These are phyloP conservation scores for Irena cyanogastra DNA, from an alignment of 2,113 vertebrate genomes.

Conservation along the genomic window DNA sequence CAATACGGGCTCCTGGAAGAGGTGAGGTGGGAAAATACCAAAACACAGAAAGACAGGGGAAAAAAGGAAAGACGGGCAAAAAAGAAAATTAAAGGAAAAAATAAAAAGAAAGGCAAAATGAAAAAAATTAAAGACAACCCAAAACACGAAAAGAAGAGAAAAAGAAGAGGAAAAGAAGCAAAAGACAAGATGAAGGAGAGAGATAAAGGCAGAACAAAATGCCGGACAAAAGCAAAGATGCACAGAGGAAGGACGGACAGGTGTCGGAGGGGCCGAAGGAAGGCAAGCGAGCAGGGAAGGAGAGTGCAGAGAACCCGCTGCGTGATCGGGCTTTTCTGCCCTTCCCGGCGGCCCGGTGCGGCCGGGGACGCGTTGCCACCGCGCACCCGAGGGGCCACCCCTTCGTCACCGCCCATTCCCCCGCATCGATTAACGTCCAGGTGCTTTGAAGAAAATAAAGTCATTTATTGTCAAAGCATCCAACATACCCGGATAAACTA, in stretches of 20 bases:
- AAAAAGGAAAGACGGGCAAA: no score
- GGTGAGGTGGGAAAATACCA: neutral
- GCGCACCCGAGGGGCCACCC: neutral
- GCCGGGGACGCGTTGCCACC: no score
- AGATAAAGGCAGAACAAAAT: neutral
- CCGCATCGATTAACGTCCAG: conserved; percentile 26
- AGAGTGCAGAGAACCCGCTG: neutral
- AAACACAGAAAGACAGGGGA: no score
- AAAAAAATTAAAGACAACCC: neutral
- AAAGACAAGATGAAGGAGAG: neutral
- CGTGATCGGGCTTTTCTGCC: no score
- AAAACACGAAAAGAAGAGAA: neutral
- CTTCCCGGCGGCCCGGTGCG: neutral
- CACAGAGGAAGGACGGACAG: neutral
- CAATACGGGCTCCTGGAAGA: neutral
- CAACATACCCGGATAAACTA: conserved; percentile 98
- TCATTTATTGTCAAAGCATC: conserved; percentile 99
- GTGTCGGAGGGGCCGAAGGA: neutral
- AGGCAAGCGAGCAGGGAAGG: neutral
- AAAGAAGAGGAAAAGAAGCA: neutral
- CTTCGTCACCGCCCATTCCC: neutral
- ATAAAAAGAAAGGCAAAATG: neutral
- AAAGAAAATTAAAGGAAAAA: neutral
- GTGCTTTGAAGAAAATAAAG: conserved; percentile 95
- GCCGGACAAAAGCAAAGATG: neutral